Evolutionary conservation across 2,113 vertebrate species (phyloP), one percentile per base, ranked within the genome.

Genomic region (Mustela nigripes): DNA sequence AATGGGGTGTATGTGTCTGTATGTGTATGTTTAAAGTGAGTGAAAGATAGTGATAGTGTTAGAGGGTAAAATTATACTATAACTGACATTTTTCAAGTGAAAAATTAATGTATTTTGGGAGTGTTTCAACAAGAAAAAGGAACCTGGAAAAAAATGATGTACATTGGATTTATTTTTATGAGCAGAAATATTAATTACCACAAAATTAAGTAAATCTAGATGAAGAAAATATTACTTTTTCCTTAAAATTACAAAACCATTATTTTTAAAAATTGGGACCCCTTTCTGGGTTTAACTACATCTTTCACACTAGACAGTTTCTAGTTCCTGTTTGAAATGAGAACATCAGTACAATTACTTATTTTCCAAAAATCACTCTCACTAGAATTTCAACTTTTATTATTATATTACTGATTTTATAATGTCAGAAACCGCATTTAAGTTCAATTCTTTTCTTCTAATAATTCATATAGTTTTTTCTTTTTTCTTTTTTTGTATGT

Each of bases 171-270:
- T 84, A 58, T n/a, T 78, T 79, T 85, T 42, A 76, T 84, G 58
- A 86, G n/a, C 33, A 2, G 21, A 62, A 85, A 69, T 85, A 79
- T 60, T 79, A 85, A 78, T 22, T 86, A 91, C 14, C 80, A 0
- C 1, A 39, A 85, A 86, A 91, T 86, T 79, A 79, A 39, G 76
- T 19, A 95, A 91, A 71, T 79, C 86, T 86, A 78, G 63, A 62
- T 45, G 11, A 84, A 92, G 19, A 92, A 73, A 92, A 83, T 73
- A 83, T 33, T 31, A 18, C 60, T 78, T 89, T 89, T 89, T 78
- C 56, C 71, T 84, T 83, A 82, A 42, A 71, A 79, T 31, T 4
- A 53, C 84, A 26, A 76, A 63, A 85, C 4, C 58, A 45, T 63
- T 85, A 53, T 65, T 95, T 89, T 56, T 1, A 80, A 89, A 95